phyloP scores from a whole-genome alignment of 2,113 vertebrate species.

The Nipponia nippon region DNA sequence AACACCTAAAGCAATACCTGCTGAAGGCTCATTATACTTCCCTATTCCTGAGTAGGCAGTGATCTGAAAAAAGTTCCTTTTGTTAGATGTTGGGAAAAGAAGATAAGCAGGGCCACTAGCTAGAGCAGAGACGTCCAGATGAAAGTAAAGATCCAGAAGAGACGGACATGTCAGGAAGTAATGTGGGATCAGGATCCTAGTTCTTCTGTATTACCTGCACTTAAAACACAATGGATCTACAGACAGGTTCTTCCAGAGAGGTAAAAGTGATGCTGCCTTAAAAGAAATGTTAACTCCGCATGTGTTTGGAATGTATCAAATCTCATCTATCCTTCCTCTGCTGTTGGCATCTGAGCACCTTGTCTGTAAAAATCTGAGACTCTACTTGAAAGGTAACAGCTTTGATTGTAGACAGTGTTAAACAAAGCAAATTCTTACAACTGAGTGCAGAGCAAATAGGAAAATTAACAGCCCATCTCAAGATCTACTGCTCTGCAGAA shows the following conservation, averaged over 20 bases:
- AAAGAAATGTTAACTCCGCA: not conserved
- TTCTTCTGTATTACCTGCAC: not conserved
- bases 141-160: not conserved
- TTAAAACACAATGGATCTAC: not conserved
- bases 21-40: not conserved
- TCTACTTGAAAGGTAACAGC: not conserved
- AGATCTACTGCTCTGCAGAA: not conserved
- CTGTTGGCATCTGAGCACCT: not conserved
- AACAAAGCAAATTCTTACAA: not conserved
- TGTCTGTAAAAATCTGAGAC: not conserved
- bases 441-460: not conserved
- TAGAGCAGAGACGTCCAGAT: not conserved
- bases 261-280: not conserved
- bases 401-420: not conserved
- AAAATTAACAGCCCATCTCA: not conserved
- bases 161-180: not conserved
- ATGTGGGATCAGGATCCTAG: not conserved
- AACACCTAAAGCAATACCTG: not conserved
- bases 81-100: not conserved
- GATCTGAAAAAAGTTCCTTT: not conserved
- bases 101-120: not conserved
- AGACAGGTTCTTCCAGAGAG: not conserved
- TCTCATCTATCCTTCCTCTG: not conserved
- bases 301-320: not conserved
- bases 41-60: not conserved